These are phyloP conservation scores for Alectoris magna DNA, from an alignment of 2,797 vertebrate species.

Conservation along the genomic window DNA sequence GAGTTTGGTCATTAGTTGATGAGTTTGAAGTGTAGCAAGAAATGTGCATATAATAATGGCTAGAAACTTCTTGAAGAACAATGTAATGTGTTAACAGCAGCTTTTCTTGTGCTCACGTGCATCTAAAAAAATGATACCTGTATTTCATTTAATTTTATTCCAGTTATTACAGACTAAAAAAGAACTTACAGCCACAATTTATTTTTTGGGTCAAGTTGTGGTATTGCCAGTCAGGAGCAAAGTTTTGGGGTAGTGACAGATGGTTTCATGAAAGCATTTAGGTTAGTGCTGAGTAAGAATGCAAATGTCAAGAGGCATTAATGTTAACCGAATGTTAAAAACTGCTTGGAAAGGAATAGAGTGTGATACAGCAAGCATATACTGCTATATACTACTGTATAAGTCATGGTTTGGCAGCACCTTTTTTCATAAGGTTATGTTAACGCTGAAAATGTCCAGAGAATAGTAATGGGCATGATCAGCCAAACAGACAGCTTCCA, in stretches of 20 bases:
- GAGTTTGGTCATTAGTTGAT: background rate
- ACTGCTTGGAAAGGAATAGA: background rate
- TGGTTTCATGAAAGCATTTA: conserved; percentile 19
- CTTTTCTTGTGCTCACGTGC: background rate
- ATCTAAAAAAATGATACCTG: background rate
- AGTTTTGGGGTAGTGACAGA: conserved; percentile 19
- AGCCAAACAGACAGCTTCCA: background rate
- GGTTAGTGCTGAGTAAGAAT: conserved; percentile 37
- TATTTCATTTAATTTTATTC: background rate
- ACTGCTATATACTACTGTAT: background rate
- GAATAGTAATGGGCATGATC: background rate
- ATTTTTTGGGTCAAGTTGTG: background rate
- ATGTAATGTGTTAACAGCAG: background rate
- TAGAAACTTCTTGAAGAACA: background rate
- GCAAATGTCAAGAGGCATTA: conserved; percentile 46
- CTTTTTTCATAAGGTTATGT: background rate
- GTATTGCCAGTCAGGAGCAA: conserved; percentile 2
- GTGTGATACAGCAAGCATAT: background rate
- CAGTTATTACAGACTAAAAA: background rate
- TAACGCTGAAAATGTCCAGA: background rate
- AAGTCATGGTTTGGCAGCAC: background rate
- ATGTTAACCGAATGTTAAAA: conserved; percentile 48
- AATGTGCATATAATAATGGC: background rate
- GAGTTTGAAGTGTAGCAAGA: background rate
- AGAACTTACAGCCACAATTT: too few species aligned